A percentile compares a stretch with the other conserved stretches of the same genome.
These are phyloP conservation scores for Urosaurus nigricauda DNA, from an alignment of 2,797 vertebrate species.

Conservation along the genomic window DNA sequence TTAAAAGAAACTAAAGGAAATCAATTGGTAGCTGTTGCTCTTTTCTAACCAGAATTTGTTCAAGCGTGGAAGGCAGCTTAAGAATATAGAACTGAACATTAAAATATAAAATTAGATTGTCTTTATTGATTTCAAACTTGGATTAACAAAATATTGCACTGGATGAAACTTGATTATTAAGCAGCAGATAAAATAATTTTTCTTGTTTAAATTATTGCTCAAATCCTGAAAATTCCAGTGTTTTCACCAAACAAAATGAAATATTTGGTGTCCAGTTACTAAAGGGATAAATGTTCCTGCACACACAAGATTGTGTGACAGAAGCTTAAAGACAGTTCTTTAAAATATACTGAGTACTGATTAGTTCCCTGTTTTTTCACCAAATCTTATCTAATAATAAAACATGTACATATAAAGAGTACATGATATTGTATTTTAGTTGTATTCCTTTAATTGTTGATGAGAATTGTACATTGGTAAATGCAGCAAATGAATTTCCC, in stretches of 20 bases:
- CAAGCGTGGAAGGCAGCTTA: slow-evolving; percentile 33
- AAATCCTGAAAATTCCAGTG: neutral
- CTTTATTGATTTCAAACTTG: slow-evolving; percentile 28
- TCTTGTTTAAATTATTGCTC: slow-evolving; percentile 3
- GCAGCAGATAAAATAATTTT: neutral
- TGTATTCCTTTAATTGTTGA: neutral
- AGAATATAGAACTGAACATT: slow-evolving; percentile 43
- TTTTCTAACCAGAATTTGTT: slow-evolving; percentile 50
- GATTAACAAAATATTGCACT: slow-evolving; percentile 23
- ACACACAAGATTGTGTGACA: neutral
- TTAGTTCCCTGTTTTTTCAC: neutral
- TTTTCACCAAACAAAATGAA: slow-evolving; percentile 14
- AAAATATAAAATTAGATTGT: slow-evolving; percentile 32
- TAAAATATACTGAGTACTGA: neutral
- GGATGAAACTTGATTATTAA: slow-evolving; percentile 26
- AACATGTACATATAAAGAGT: neutral
- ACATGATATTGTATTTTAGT: neutral
- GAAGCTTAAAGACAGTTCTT: neutral
- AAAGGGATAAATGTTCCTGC: neutral
- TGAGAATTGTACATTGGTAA: neutral
- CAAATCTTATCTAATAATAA: neutral
- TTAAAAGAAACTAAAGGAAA: slow-evolving; percentile 81
- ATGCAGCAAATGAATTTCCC: neutral
- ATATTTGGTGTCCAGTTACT: neutral
- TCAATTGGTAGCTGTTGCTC: slow-evolving; percentile 77